Evolutionary conservation across 2,797 vertebrate species (phyloP).

Genomic region (Carduelis carduelis): DNA sequence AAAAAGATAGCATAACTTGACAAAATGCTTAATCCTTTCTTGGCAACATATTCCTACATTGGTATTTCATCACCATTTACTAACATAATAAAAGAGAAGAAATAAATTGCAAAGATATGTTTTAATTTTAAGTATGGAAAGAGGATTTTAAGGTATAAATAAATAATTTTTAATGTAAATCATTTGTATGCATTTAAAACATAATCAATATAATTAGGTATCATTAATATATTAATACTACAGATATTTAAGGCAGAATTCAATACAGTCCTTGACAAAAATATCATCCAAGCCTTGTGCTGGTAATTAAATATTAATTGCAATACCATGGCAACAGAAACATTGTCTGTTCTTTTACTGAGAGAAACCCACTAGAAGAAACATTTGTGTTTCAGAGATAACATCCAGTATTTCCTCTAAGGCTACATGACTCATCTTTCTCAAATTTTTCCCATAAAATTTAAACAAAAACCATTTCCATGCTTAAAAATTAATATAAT

Average conservation of each 20-base stretch:
- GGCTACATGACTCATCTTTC: not conserved
- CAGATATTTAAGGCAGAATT: not conserved
- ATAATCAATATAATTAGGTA: not conserved
- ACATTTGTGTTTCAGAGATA: slow-evolving; percentile 13
- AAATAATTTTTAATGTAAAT: not conserved
- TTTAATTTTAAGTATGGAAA: not conserved
- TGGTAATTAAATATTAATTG: slow-evolving; percentile 65
- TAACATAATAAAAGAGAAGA: not conserved
- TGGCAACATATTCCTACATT: not conserved
- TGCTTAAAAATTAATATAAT: not conserved
- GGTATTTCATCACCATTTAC: not conserved
- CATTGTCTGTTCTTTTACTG: not conserved
- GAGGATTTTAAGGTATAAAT: not conserved
- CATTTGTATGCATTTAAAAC: not conserved
- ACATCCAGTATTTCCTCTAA: slow-evolving; percentile 18
- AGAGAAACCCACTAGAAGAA: not conserved
- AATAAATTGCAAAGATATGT: not conserved
- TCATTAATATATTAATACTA: not conserved
- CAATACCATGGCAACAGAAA: slow-evolving; percentile 50
- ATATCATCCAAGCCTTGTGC: not conserved
- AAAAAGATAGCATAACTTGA: not conserved
- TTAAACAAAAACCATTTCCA: not conserved
- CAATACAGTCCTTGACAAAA: not conserved
- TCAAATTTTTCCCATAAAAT: not conserved
- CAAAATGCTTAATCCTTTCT: not conserved